A percentile compares a stretch with the other conserved stretches of the same genome.
Evolutionary conservation across 1,140 invertebrate genomes (phyloP).

Genomic region (Linepithema humile): DNA sequence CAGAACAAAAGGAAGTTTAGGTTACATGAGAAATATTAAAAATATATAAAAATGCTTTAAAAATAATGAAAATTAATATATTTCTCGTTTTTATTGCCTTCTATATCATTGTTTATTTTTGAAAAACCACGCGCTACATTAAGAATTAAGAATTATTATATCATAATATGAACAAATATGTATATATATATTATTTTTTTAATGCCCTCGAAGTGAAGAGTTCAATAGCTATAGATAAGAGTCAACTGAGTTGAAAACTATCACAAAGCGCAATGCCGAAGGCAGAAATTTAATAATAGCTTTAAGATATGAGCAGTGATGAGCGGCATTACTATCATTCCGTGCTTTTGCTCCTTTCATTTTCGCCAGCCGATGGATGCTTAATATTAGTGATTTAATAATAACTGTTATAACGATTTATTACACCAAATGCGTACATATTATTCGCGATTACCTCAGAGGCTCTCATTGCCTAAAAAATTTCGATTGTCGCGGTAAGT

Average conservation of each 20-base stretch:
- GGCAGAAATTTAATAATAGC: slow-evolving; percentile 46
- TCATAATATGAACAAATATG: background rate
- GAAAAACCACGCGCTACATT: too few relatives aligned
- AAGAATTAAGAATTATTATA: background rate
- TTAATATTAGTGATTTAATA: slow-evolving; percentile 22
- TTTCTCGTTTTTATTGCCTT: too few relatives aligned
- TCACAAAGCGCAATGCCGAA: background rate
- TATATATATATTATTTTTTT: background rate
- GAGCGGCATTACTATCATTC: background rate
- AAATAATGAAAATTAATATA: too few relatives aligned
- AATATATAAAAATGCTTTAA: too few relatives aligned
- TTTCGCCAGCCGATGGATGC: background rate
- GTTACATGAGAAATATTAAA: too few relatives aligned
- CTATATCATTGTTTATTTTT: too few relatives aligned
- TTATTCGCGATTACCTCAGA: background rate
- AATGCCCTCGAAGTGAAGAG: background rate
- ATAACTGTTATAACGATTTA: slow-evolving; percentile 11
- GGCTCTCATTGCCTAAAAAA: background rate
- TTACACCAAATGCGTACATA: background rate
- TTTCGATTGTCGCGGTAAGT: background rate
- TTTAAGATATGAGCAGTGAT: slow-evolving; percentile 24
- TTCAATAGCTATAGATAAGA: background rate
- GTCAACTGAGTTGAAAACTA: slow-evolving; percentile 3
- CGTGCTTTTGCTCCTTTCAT: background rate
- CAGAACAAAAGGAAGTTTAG: too few relatives aligned